Evolutionary conservation across 1,140 invertebrate genomes (phyloP).

Genomic region (Acromyrmex heyeri): DNA sequence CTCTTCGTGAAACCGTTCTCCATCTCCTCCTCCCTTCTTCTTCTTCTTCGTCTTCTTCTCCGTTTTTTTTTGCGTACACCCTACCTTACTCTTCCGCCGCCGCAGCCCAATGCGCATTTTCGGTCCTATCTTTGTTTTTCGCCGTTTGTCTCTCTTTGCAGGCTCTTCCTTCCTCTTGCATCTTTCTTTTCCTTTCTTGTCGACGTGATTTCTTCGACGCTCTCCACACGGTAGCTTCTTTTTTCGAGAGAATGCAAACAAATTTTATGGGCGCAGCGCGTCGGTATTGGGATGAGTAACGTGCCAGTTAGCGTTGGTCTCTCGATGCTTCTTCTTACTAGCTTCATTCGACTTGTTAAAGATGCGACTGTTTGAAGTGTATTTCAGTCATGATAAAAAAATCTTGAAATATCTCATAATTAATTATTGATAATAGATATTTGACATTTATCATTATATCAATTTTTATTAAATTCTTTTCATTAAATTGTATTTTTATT

Average conservation of each 20-base stretch:
- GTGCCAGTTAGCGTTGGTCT: conserved; percentile 55
- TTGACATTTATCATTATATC: background rate
- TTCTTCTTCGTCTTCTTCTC: background rate
- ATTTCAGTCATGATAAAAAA: background rate
- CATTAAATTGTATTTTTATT: background rate
- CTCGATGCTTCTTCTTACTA: conserved; percentile 69
- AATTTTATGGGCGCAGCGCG: conserved; percentile 69
- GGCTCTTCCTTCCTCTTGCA: conserved; percentile 31
- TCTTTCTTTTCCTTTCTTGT: conserved; percentile 67
- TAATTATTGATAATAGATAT: background rate
- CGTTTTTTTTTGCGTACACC: conserved; percentile 18
- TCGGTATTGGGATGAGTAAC: conserved; percentile 58
- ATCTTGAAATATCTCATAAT: background rate
- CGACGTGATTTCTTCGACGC: conserved; percentile 62
- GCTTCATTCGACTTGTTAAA: conserved; percentile 13
- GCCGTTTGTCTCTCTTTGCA: conserved; percentile 63
- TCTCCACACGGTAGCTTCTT: conserved; percentile 68
- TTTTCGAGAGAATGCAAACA: conserved; percentile 75
- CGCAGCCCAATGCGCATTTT: conserved; percentile 66
- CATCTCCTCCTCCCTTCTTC: conserved; percentile 46
- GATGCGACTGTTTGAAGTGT: background rate
- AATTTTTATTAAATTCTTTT: conserved; percentile 7
- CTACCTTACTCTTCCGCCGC: conserved; percentile 40
- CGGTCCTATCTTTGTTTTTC: conserved; percentile 76
- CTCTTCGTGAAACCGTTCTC: conserved; percentile 52